Base-by-base conservation (phyloP, 2,888 invertebrate genomes). In the Drosophila cognata region DNA sequence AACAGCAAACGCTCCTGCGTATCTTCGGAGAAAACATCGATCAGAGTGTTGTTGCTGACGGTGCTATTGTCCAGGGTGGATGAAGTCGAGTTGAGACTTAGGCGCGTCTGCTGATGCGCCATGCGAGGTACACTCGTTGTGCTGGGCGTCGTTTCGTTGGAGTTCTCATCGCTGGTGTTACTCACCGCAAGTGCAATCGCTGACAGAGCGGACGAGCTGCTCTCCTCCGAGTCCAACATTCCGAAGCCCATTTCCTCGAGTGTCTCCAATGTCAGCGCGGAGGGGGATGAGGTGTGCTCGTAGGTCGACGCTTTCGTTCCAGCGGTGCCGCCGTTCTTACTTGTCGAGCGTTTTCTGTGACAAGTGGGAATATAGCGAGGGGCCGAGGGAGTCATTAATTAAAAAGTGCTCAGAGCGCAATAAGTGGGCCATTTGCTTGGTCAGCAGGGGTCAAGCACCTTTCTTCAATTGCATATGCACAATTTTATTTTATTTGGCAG, bases 191-290 rank as follows among this genome's bases (percentile, higher is more conserved):
- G 67, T 2, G 88, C 88, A 51, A 92, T 89, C 11, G 90, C 90
- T 0, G 92, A 89, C 21, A 88, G 76, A 8, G 80, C 84, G 1
- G 92, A 93, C 0, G 93, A 93, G 16, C 92, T 92, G 58, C 92
- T 91, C 70, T 94, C 94, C 73, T 94, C 94, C 16, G 94, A 94
- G 60, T 94, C 94, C 57, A 95, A 90, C 93, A 95, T 94, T 29
- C 94, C 94, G 28, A 95, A 94, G 52, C 95, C 95, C 94, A 95
- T 94, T 81, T 95, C 95, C 78, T 94, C 91, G 35, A 92, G 86
- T 51, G 79, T 71, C 59, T 88, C 89, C 65, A 52, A 81, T 5
- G 89, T 84, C 2, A 88, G 78, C 52, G 71, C 78, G 2, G 88
- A 86, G 10, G 88, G 88, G 7, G 88, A 88, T 16, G 89, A 89